A percentile compares a stretch with the other conserved stretches of the same genome.
Conservation (phyloP, 2,888 invertebrate genomes). For the Schizotus pectinicornis region DNA sequence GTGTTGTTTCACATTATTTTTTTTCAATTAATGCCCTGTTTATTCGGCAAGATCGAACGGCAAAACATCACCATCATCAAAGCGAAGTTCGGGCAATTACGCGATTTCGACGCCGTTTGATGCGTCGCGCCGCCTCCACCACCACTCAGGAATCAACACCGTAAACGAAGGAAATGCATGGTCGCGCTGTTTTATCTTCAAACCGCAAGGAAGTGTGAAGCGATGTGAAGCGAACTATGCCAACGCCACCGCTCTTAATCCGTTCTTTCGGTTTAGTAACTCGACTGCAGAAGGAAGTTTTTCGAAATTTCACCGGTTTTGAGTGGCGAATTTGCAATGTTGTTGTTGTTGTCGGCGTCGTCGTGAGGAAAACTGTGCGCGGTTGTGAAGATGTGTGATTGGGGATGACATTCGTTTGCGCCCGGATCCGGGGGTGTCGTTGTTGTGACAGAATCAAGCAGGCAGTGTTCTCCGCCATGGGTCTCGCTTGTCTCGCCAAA, state of each 20-base stretch:
- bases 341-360: too few relatives aligned
- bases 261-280: too few relatives aligned
- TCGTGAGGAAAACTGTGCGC: not conserved
- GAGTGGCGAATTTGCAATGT: not conserved
- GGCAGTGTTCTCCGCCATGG: conserved; percentile 48
- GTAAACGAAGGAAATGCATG: not conserved
- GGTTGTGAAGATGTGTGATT: conserved; percentile 23
- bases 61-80: too few relatives aligned
- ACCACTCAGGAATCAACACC: not conserved
- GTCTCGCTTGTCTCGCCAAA: conserved; percentile 47
- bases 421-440: conserved; percentile 38
- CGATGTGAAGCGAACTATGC: conserved; percentile 48
- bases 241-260: conserved; percentile 26
- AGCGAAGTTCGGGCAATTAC: too few relatives aligned
- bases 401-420: conserved; percentile 42
- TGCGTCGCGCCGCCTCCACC: not conserved
- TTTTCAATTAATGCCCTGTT: too few relatives aligned
- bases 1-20: too few relatives aligned
- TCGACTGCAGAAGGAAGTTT: too few relatives aligned
- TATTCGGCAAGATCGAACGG: too few relatives aligned
- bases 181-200: conserved; percentile 12
- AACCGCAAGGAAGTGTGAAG: conserved; percentile 45
- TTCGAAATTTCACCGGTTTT: not conserved
- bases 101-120: too few relatives aligned
- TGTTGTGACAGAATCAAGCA: conserved; percentile 47